Evolutionary conservation across 2,113 vertebrate genomes (phyloP), one percentile per base, ranked within the genome.

Genomic region (Sigmodon hispidus): DNA sequence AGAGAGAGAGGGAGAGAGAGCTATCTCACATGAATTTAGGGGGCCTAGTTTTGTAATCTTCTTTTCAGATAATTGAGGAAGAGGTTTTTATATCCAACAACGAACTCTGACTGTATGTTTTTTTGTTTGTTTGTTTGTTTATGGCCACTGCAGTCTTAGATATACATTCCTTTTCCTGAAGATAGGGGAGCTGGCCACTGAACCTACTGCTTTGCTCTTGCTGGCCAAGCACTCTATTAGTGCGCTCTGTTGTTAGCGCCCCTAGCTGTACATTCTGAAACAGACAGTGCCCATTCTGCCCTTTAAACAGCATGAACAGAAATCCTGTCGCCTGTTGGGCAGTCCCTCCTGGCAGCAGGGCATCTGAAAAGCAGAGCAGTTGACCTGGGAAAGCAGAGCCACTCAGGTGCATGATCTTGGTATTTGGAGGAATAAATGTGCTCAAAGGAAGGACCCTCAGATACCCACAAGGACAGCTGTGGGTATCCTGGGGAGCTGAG

Each of bases 301-400:
- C 43, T 57, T 90, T 40, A n/a, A 31, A 59, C 75, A 65, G 6
- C 55, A 45, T 72, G 73, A 72, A 40, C 61, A 75, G 40, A 22
- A 87, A n/a, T 70, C 4, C 65, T 89, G 36, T 72, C 34, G 50
- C 93, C 76, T 91, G 73, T 48, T 75, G 77, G 79, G 89, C 57
- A 72, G 61, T 59, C n/a, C 85, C 79, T 57, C 40, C 48, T 90
- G 63, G 9, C 40, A 31, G 31, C 59, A 73, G n/a, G 65, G 17
- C 8, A 9, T 55, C 77, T 91, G 91, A 73, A 95, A 95, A 57
- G n/a, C 87, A 72, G 75, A 91, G 65, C 45, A 92, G 93, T 93
- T 69, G 80, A 90, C 83, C 55, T 86, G 48, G 61, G 72, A 69
- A 81, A 93, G 31, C 93, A 79, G 76, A 55, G 76, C 85, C 80